Percentiles rank a stretch among this genome's conserved stretches.
Evolutionary conservation across 1,140 invertebrate genomes (phyloP).

Genomic region (Acromyrmex echinatior): DNA sequence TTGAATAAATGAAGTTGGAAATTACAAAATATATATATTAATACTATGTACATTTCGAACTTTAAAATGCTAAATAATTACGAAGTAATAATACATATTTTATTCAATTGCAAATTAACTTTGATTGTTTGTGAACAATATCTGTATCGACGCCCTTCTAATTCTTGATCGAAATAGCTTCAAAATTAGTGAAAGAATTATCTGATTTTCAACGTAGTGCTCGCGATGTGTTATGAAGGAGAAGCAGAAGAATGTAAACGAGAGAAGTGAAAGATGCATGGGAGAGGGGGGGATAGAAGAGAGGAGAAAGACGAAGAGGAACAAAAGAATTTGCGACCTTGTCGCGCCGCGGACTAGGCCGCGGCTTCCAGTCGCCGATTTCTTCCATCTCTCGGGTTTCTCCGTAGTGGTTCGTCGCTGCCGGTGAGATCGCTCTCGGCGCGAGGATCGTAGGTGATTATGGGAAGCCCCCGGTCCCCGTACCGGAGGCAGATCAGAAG

Average conservation of each 20-base stretch:
- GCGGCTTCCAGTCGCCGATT: constrained; percentile 60
- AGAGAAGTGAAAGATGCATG: constrained; percentile 43
- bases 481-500: constrained; percentile 74
- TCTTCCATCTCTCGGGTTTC: constrained; percentile 42
- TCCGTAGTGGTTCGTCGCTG: constrained; percentile 49
- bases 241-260: constrained; percentile 19
- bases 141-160: neutral
- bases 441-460: constrained; percentile 75
- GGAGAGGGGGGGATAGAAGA: neutral
- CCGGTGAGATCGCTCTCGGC: constrained; percentile 67
- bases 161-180: neutral
- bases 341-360: constrained; percentile 69
- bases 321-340: constrained; percentile 74
- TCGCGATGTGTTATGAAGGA: constrained; percentile 31
- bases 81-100: neutral
- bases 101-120: neutral
- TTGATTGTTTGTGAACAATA: neutral
- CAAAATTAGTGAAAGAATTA: neutral
- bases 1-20: neutral
- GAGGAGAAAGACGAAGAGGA: constrained; percentile 44
- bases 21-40: neutral
- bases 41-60: neutral
- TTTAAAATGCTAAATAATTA: constrained; percentile 11
- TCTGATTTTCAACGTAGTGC: constrained; percentile 24
- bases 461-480: constrained; percentile 70